phyloP scores from a whole-genome alignment of 1,140 invertebrate genomes.

The Branchinecta lindahli region DNA sequence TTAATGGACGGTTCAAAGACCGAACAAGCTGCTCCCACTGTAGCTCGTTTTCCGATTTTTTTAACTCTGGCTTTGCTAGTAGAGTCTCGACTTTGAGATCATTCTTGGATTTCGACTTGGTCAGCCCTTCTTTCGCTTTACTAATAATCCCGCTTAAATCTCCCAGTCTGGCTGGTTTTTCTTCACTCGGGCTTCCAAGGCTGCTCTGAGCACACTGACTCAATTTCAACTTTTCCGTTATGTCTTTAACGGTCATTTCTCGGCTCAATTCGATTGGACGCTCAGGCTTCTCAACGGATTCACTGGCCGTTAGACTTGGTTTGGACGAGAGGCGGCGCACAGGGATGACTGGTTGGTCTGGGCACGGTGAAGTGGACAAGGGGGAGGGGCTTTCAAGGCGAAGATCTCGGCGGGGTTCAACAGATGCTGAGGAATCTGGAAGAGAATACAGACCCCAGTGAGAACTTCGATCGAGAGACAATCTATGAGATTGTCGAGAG shows the following conservation, averaged over 20 bases:
- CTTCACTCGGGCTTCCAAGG: constrained; percentile 40
- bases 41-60: constrained; percentile 80
- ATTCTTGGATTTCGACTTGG: constrained; percentile 51
- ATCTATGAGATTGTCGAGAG: too few relatives aligned
- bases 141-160: constrained; percentile 77
- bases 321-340: too few relatives aligned
- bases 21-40: constrained; percentile 85
- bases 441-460: too few relatives aligned
- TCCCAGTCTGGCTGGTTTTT: constrained; percentile 41
- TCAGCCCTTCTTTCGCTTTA: constrained; percentile 75
- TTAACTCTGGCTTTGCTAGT: constrained; percentile 41
- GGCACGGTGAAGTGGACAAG: too few relatives aligned
- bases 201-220: constrained; percentile 28
- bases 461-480: too few relatives aligned
- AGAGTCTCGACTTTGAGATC: constrained; percentile 38
- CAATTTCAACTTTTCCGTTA: constrained; percentile 53
- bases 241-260: constrained; percentile 66
- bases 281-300: too few relatives aligned
- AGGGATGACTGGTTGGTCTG: too few relatives aligned
- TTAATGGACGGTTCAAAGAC: constrained; percentile 60
- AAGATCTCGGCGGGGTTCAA: too few relatives aligned
- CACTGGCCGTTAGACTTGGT: too few relatives aligned
- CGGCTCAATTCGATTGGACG: constrained; percentile 42
- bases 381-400: too few relatives aligned
- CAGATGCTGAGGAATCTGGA: too few relatives aligned